Conservation (phyloP, 2,888 invertebrate genomes). For the Thyatira batis region DNA sequence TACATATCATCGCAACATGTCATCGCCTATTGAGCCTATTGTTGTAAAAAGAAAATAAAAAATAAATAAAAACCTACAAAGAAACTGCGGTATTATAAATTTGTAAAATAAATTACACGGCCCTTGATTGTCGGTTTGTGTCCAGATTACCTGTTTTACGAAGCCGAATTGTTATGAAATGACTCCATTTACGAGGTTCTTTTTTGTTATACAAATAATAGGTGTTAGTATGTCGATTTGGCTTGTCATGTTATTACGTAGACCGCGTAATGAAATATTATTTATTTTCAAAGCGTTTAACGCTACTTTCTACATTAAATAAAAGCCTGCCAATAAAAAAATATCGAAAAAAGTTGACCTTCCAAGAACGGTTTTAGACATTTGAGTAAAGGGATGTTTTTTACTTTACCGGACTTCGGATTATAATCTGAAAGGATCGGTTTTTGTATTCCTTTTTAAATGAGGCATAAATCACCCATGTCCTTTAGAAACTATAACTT, state of each 20-base stretch:
- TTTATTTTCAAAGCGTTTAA: slow-evolving; percentile 49
- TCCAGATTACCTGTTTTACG: slow-evolving; percentile 75
- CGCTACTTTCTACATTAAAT: slow-evolving; percentile 43
- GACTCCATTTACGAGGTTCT: slow-evolving; percentile 67
- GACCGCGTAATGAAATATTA: slow-evolving; percentile 64
- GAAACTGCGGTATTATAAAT: slow-evolving; percentile 73
- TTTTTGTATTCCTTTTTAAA: slow-evolving; percentile 24
- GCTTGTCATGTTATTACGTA: slow-evolving; percentile 64
- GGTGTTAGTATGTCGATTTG: slow-evolving; percentile 65
- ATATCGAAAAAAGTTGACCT: slow-evolving; percentile 20
- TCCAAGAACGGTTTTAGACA: slow-evolving; percentile 33
- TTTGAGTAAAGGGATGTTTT: slow-evolving; percentile 34
- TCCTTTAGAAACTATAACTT: slow-evolving; percentile 5
- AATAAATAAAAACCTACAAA: slow-evolving; percentile 55
- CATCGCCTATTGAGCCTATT: slow-evolving; percentile 74
- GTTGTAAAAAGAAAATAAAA: slow-evolving; percentile 47
- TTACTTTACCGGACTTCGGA: slow-evolving; percentile 18
- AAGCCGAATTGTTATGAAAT: slow-evolving; percentile 70
- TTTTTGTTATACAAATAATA: slow-evolving; percentile 71
- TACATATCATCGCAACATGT: slow-evolving; percentile 71
- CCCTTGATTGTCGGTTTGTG: slow-evolving; percentile 71
- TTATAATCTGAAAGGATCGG: slow-evolving; percentile 20
- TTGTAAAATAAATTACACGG: slow-evolving; percentile 74
- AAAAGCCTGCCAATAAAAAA: slow-evolving; percentile 14
- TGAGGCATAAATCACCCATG: neutral